Evolutionary conservation across 2,888 invertebrate genomes (phyloP).

Genomic region (Steinernema scapterisci): DNA sequence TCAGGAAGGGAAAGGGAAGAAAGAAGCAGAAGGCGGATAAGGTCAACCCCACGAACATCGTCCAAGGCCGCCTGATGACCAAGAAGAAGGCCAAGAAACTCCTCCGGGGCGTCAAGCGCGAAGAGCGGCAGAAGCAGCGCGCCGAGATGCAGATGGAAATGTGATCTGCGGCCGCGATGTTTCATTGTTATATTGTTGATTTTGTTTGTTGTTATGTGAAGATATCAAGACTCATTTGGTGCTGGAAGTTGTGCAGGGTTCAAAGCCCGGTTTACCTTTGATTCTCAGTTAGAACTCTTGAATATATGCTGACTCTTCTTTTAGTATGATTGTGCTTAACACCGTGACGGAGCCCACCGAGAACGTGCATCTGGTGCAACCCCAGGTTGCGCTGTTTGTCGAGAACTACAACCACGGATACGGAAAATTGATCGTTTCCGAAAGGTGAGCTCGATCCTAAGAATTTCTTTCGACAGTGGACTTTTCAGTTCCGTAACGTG

Average conservation of each 20-base stretch:
- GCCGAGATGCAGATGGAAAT: conserved; percentile 21
- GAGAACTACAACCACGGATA: conserved; percentile 51
- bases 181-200: conserved; percentile 16
- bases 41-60: conserved; percentile 26
- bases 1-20: conserved; percentile 31
- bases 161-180: not conserved
- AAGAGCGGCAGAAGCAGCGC: conserved; percentile 26
- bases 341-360: conserved; percentile 45
- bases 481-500: conserved; percentile 33
- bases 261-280: no score
- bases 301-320: no score
- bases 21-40: conserved; percentile 19
- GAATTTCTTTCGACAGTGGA: not conserved
- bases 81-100: conserved; percentile 44
- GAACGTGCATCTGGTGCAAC: conserved; percentile 49
- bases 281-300: no score
- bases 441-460: conserved; percentile 41
- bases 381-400: conserved; percentile 53
- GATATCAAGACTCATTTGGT: no score
- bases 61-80: conserved; percentile 36
- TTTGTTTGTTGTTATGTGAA: conserved; percentile 2
- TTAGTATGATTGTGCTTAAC: conserved; percentile 20
- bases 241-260: no score
- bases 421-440: conserved; percentile 57
- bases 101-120: conserved; percentile 35